These are phyloP conservation scores for Ptychadena robeensis DNA, from an alignment of 2,797 vertebrate species.

Conservation along the genomic window DNA sequence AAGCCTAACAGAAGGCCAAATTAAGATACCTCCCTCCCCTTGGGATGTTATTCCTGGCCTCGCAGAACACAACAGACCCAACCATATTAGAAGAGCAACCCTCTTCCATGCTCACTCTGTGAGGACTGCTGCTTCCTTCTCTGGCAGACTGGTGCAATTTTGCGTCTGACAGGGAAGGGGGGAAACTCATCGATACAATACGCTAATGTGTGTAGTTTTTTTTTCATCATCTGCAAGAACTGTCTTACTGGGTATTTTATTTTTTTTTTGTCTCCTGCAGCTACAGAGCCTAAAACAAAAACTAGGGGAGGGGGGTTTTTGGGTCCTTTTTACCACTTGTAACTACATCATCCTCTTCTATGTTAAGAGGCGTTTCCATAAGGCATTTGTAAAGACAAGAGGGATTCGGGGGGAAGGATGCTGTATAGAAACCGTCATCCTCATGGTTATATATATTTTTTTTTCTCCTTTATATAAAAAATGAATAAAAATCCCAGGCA, in stretches of 20 bases:
- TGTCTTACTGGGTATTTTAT: slow-evolving; percentile 40
- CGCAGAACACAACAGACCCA: not conserved
- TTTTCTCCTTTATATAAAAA: not conserved
- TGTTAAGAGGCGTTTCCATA: slow-evolving; percentile 12
- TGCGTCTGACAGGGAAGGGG: slow-evolving; percentile 48
- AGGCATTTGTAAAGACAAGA: slow-evolving; percentile 43
- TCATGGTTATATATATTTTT: slow-evolving; percentile 27
- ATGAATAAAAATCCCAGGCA: slow-evolving; percentile 8
- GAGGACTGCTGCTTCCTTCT: slow-evolving; percentile 12
- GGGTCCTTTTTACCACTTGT: slow-evolving; percentile 48
- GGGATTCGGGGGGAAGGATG: not conserved
- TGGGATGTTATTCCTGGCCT: not conserved
- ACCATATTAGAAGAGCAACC: slow-evolving; percentile 16
- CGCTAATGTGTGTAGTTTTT: slow-evolving; percentile 50
- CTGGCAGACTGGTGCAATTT: slow-evolving; percentile 21
- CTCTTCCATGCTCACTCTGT: slow-evolving; percentile 27
- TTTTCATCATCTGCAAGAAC: slow-evolving; percentile 50
- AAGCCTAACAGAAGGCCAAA: slow-evolving; percentile 45
- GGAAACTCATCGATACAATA: slow-evolving; percentile 41
- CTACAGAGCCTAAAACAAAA: slow-evolving; percentile 61
- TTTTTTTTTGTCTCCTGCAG: slow-evolving; percentile 39
- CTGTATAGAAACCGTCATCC: slow-evolving; percentile 43
- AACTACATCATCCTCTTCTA: slow-evolving; percentile 32
- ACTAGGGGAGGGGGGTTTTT: not conserved
- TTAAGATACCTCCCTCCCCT: not conserved